phyloP scores from a whole-genome alignment of 1,140 invertebrate genomes.

The Prorops nasuta region DNA sequence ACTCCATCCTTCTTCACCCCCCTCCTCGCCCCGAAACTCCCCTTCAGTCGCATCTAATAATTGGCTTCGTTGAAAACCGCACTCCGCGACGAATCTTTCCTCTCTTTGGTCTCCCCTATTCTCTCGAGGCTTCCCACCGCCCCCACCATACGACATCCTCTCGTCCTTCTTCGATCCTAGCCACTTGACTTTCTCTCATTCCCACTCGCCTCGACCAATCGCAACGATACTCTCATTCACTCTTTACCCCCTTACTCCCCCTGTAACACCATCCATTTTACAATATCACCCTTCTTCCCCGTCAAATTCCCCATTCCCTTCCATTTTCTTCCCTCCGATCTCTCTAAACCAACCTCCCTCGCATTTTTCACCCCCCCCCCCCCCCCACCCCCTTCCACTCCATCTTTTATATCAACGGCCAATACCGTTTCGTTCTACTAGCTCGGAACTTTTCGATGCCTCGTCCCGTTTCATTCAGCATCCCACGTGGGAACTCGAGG shows the following conservation, averaged over 20 bases:
- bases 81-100: conserved; percentile 54
- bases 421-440: too few relatives aligned
- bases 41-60: conserved; percentile 52
- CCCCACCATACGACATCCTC: too few relatives aligned
- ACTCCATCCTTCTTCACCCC: neutral
- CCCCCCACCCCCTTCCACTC: conserved; percentile 19
- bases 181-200: neutral
- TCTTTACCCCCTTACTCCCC: conserved; percentile 3
- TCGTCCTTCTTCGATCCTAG: conserved; percentile 14
- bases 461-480: too few relatives aligned
- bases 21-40: conserved; percentile 16
- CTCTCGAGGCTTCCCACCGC: conserved; percentile 17
- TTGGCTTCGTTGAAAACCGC: conserved; percentile 57
- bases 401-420: too few relatives aligned
- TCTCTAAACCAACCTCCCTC: neutral
- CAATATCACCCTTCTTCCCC: neutral
- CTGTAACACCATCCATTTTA: conserved; percentile 1
- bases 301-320: conserved; percentile 11
- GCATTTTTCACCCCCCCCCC: neutral
- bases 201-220: neutral
- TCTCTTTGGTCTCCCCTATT: conserved; percentile 24
- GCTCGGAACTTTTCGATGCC: too few relatives aligned
- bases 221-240: neutral
- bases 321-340: conserved; percentile 12
- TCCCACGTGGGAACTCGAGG: conserved; percentile 47